Evolutionary conservation across 2,888 invertebrate species (phyloP).

Genomic region (Scrobipalpa atriplicella): DNA sequence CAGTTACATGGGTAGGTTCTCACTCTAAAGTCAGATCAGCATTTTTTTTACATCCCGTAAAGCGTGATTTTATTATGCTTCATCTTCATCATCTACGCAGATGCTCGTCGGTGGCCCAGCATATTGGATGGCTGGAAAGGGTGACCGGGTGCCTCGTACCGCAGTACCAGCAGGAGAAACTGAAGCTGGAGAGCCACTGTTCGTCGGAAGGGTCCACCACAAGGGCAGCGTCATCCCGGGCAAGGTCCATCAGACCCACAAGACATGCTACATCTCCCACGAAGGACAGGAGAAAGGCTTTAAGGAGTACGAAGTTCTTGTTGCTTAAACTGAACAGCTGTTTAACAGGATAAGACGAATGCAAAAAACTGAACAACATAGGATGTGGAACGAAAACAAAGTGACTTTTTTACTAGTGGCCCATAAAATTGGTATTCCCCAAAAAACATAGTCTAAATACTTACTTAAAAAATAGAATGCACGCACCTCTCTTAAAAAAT

Average conservation of each 20-base stretch:
- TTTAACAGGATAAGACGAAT: too few relatives aligned
- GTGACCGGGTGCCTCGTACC: conserved; percentile 87
- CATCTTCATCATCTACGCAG: conserved; percentile 43
- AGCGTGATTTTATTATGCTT: too few relatives aligned
- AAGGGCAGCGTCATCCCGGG: conserved; percentile 90
- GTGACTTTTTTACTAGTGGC: too few relatives aligned
- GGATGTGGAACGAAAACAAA: too few relatives aligned
- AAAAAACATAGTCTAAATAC: too few relatives aligned
- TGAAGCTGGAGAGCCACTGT: conserved; percentile 91
- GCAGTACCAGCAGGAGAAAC: conserved; percentile 89
- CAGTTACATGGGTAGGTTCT: too few relatives aligned
- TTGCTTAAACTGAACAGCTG: conserved; percentile 55
- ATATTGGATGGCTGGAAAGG: conserved; percentile 87
- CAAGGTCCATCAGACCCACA: conserved; percentile 93
- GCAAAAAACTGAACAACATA: too few relatives aligned
- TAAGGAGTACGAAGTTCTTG: conserved; percentile 91
- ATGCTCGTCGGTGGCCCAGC: conserved; percentile 84
- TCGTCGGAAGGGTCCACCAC: conserved; percentile 89
- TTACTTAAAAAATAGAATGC: too few relatives aligned
- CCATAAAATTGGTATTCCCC: too few relatives aligned
- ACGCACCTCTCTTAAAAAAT: too few relatives aligned
- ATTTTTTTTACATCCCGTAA: too few relatives aligned
- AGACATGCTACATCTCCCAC: conserved; percentile 92
- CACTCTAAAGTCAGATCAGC: too few relatives aligned
- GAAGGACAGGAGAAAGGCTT: conserved; percentile 90